A percentile compares a stretch with the other conserved stretches of the same genome.
Evolutionary conservation across 1,140 invertebrate genomes (phyloP).

Genomic region (Leptinotarsa texana): DNA sequence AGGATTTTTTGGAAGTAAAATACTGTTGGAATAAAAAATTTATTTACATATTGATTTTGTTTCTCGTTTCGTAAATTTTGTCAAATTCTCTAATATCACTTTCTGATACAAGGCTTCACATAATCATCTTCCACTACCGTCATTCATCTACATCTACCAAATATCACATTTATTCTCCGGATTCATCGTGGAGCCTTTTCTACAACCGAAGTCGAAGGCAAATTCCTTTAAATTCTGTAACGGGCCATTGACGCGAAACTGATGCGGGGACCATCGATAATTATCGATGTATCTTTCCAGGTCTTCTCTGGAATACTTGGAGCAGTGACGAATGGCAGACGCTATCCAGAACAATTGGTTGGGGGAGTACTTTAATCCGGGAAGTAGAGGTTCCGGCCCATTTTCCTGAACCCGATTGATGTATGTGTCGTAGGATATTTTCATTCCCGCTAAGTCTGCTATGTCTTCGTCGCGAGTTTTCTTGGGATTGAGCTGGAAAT

Average conservation of each 20-base stretch:
- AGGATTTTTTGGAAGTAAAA: no score
- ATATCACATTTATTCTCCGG: constrained; percentile 58
- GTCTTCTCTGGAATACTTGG: constrained; percentile 63
- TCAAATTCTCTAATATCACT: no score
- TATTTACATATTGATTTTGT: no score
- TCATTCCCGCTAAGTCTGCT: constrained; percentile 81
- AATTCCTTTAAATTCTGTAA: constrained; percentile 90
- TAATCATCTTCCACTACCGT: no score
- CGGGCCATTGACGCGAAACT: constrained; percentile 81
- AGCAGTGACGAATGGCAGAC: constrained; percentile 68
- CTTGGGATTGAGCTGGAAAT: constrained; percentile 67
- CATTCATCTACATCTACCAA: constrained; percentile 35
- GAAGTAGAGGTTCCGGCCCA: constrained; percentile 66
- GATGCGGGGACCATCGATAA: constrained; percentile 61
- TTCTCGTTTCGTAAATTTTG: no score
- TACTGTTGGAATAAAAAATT: no score
- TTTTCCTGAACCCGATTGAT: constrained; percentile 69
- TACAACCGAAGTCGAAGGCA: constrained; percentile 83
- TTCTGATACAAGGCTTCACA: no score
- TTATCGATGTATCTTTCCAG: constrained; percentile 70
- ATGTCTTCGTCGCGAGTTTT: constrained; percentile 93
- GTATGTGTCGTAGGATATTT: constrained; percentile 84
- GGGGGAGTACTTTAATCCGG: constrained; percentile 69
- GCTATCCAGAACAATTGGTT: constrained; percentile 72
- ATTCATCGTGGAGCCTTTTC: constrained; percentile 81